Evolutionary conservation across 1,140 invertebrate genomes (phyloP).

Genomic region (Cotesia vestalis): DNA sequence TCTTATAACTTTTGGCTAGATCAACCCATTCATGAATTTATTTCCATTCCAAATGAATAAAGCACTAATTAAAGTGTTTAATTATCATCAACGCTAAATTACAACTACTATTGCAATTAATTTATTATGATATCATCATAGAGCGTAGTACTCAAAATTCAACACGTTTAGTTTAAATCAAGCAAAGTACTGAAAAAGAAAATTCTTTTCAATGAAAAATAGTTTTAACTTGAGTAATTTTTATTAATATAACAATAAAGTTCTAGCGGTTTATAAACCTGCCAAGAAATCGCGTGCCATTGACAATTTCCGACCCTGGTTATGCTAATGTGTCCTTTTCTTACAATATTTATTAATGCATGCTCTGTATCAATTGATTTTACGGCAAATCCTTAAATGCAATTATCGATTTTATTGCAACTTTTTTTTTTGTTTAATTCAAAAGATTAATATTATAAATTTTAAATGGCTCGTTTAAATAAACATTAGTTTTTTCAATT

Average conservation of each 20-base stretch:
- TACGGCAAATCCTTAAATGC: neutral
- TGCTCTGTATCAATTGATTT: slow-evolving; percentile 20
- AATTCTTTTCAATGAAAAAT: neutral
- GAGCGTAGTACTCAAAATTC: too few relatives aligned
- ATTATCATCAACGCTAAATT: too few relatives aligned
- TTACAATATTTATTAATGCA: slow-evolving; percentile 28
- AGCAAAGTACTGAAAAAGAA: neutral
- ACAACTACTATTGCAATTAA: too few relatives aligned
- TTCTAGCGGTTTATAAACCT: slow-evolving; percentile 8
- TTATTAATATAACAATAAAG: neutral
- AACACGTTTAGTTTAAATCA: neutral
- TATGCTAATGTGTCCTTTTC: slow-evolving; percentile 35
- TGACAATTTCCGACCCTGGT: slow-evolving; percentile 21
- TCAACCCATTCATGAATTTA: too few relatives aligned
- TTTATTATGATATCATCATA: too few relatives aligned
- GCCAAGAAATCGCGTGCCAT: slow-evolving; percentile 31
- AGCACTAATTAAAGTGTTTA: too few relatives aligned
- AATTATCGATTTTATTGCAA: neutral
- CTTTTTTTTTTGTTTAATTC: neutral
- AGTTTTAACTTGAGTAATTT: neutral
- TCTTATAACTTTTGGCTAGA: too few relatives aligned
- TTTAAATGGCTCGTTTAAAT: too few relatives aligned
- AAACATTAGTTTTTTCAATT: too few relatives aligned
- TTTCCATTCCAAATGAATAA: too few relatives aligned
- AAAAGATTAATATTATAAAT: too few relatives aligned